Percentiles rank a stretch among this genome's conserved stretches.
Conservation (phyloP, 2,888 invertebrate genomes). For the Tanytarsus gracilentus region DNA sequence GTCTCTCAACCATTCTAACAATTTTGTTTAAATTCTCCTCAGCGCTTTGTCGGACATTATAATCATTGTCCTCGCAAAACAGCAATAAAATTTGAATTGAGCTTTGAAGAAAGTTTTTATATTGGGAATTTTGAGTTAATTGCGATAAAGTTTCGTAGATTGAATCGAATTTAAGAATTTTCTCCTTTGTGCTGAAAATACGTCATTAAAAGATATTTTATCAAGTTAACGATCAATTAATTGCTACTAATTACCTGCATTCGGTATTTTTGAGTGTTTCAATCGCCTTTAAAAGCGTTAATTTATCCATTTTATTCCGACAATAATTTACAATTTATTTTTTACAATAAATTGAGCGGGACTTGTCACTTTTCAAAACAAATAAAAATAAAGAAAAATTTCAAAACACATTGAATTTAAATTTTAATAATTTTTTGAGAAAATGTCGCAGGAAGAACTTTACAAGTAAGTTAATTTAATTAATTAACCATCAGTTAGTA, state of each 20-base stretch:
- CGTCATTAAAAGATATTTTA: constrained; percentile 11
- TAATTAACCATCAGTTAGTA: background rate
- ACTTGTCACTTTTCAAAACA: background rate
- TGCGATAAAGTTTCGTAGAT: constrained; percentile 55
- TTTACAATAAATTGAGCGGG: background rate
- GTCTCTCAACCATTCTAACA: constrained; percentile 59
- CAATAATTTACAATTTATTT: constrained; percentile 33
- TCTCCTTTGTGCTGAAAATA: constrained; percentile 60
- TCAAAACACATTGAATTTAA: background rate
- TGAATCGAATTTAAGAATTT: constrained; percentile 59
- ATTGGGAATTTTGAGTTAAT: constrained; percentile 47
- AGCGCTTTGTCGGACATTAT: constrained; percentile 68
- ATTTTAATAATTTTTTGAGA: too few species aligned
- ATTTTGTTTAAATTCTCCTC: constrained; percentile 74
- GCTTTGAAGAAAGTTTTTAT: constrained; percentile 55
- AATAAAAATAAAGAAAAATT: background rate
- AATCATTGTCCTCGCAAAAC: constrained; percentile 66
- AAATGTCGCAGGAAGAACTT: constrained; percentile 24
- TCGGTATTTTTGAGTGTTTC: constrained; percentile 42
- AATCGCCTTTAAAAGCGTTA: constrained; percentile 38
- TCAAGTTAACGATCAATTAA: background rate
- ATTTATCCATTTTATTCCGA: constrained; percentile 36
- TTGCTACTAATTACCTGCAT: constrained; percentile 38
- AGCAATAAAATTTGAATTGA: constrained; percentile 62
- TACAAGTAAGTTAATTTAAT: constrained; percentile 21